These are phyloP conservation scores for Oppia nitens DNA, from an alignment of 1,140 invertebrate species.

Conservation along the genomic window DNA sequence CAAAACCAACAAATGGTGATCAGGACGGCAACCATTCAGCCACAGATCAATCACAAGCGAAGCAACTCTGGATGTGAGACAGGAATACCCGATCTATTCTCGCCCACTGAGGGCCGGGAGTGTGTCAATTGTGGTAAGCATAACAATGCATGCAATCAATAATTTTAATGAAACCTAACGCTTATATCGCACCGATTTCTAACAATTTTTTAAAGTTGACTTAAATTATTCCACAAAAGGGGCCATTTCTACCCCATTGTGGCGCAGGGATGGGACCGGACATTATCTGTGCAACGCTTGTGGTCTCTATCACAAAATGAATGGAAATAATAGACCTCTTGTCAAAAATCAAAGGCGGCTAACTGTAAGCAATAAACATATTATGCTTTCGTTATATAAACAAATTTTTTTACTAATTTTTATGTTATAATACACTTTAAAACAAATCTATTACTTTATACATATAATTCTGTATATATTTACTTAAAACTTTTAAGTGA, in stretches of 20 bases:
- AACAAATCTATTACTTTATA: background rate
- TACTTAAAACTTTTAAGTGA: too few species aligned
- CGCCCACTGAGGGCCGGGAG: constrained; percentile 24
- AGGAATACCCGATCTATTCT: background rate
- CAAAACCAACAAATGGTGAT: too few species aligned
- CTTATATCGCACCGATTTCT: background rate
- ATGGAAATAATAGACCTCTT: constrained; percentile 75
- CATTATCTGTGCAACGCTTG: constrained; percentile 37
- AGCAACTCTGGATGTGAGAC: background rate
- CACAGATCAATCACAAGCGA: background rate
- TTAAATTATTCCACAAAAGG: background rate
- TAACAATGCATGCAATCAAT: background rate
- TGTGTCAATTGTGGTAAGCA: constrained; percentile 34
- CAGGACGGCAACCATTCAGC: too few species aligned
- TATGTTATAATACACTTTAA: too few species aligned
- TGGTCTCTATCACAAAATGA: constrained; percentile 84
- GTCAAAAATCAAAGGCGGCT: constrained; percentile 61
- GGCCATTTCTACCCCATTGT: constrained; percentile 33
- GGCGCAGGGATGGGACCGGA: constrained; percentile 34
- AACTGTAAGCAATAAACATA: constrained; percentile 66
- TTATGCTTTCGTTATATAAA: background rate
- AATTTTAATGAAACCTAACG: background rate
- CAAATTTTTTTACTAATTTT: background rate
- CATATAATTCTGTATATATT: too few species aligned
- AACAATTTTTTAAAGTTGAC: background rate